Base-by-base conservation (phyloP, 1,140 invertebrate species). In the Hyposmocoma kahamanoa region DNA sequence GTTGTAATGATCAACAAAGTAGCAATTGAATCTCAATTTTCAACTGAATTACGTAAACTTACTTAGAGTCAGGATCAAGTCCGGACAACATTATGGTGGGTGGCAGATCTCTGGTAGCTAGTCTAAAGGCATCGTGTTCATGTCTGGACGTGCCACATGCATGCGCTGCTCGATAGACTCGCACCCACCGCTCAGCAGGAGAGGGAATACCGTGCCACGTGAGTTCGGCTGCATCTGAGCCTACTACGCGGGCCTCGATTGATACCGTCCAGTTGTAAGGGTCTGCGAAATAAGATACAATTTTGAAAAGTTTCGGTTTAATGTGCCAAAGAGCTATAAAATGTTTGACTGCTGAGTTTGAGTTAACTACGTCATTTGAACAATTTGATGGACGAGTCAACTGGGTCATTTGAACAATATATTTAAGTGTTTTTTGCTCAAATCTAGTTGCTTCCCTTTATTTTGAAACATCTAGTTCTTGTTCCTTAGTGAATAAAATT, bases 101-200 rank as follows among this genome's bases (percentile, higher is more conserved):
- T 1, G 92, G 90, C 11, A 91, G 90, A 63, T 96, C 94, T 56
- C 93, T 87, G 41, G 95, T 93, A 1, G 95, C 93, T 17, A 95
- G 90, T 79, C 95, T 93, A 75, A 97, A 96, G 0, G 90, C 92
- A 64, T 92, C 95, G 0, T 91, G 92, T 56, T 95, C 92, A 53
- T 92, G 91, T 54, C 92, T 91, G 3, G 90, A 90, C 1, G 90
- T 91, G 59, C 94, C 92, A 71, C 95, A 96, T 47, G 95, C 93
- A 42, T 80, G 79, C 0, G 75, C 77, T 1, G 94, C 93, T 54
- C 94, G 89, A 79, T 94, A 96, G 56, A 97, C 95, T 60, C 96
- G 93, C n/a, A 97, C 93, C 83, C 93, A 96, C 68, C 96, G 95
- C 59, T 96, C 94, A 56, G 95, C 92, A 0, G 95, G 95, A 66